Percentiles rank a stretch among this genome's conserved stretches.
Conservation (phyloP, 2,888 invertebrate genomes). For the Pollenia angustigena region DNA sequence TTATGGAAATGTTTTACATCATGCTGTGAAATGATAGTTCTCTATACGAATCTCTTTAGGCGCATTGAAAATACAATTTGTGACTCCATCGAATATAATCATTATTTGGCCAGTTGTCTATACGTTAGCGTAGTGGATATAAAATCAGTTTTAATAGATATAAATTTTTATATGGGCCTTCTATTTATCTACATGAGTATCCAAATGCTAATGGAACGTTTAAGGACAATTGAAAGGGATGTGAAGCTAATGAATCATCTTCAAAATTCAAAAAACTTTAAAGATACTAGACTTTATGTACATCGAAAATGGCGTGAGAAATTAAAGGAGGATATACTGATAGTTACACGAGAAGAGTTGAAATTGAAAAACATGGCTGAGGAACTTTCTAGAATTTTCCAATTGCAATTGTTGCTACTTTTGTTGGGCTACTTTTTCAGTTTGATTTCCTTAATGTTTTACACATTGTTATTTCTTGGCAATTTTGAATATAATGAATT, state of each 20-base stretch:
- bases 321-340: constrained; percentile 66
- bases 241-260: constrained; percentile 39
- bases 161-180: constrained; percentile 54
- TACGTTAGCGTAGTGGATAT: constrained; percentile 2
- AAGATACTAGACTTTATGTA: too few species aligned
- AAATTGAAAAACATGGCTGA: constrained; percentile 58
- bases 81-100: background rate
- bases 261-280: background rate
- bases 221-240: constrained; percentile 49
- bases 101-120: background rate
- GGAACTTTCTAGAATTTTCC: constrained; percentile 63
- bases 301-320: constrained; percentile 69
- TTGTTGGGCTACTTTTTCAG: constrained; percentile 72
- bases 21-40: background rate
- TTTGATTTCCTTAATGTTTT: constrained; percentile 32
- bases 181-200: constrained; percentile 40
- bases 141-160: background rate
- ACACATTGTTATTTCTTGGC: constrained; percentile 65
- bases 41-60: constrained; percentile 28
- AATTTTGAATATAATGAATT: constrained; percentile 28
- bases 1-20: constrained; percentile 11
- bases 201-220: constrained; percentile 19
- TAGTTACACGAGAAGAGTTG: constrained; percentile 60
- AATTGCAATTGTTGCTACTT: constrained; percentile 73
- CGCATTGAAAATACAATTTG: background rate